These are phyloP conservation scores for Ceratitis capitata DNA, from an alignment of 1,140 invertebrate genomes.

Conservation along the genomic window DNA sequence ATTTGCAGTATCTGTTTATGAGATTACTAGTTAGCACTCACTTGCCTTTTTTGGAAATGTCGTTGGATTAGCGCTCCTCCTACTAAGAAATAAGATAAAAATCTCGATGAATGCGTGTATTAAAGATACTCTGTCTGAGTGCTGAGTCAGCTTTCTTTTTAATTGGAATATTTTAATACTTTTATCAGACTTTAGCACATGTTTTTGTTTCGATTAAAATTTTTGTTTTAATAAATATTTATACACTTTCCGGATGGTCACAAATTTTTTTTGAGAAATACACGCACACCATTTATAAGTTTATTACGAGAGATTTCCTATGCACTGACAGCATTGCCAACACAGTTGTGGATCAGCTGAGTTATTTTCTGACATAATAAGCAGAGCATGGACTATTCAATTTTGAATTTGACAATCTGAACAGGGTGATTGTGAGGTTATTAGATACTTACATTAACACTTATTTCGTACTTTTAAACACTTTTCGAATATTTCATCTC, in stretches of 20 bases:
- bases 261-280: not conserved
- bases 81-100: not conserved
- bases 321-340: slow-evolving; percentile 19
- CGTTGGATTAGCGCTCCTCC: slow-evolving; percentile 10
- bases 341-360: not conserved
- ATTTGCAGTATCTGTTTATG: slow-evolving; percentile 6
- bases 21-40: slow-evolving; percentile 5
- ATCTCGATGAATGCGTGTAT: not conserved
- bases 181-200: not conserved
- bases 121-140: no score
- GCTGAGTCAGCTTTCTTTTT: no score
- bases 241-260: not conserved
- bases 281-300: not conserved
- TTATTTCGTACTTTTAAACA: no score
- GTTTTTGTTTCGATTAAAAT: not conserved
- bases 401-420: not conserved
- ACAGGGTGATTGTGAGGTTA: not conserved
- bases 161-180: not conserved
- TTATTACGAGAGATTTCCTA: slow-evolving; percentile 10
- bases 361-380: not conserved
- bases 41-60: slow-evolving; percentile 30
- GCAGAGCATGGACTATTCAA: not conserved
- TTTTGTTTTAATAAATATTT: not conserved
- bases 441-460: no score
- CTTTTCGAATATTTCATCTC: no score